Evolutionary conservation across 2,113 vertebrate species (phyloP), one percentile per base, ranked within the genome.

Genomic region (Hippopotamus amphibius): DNA sequence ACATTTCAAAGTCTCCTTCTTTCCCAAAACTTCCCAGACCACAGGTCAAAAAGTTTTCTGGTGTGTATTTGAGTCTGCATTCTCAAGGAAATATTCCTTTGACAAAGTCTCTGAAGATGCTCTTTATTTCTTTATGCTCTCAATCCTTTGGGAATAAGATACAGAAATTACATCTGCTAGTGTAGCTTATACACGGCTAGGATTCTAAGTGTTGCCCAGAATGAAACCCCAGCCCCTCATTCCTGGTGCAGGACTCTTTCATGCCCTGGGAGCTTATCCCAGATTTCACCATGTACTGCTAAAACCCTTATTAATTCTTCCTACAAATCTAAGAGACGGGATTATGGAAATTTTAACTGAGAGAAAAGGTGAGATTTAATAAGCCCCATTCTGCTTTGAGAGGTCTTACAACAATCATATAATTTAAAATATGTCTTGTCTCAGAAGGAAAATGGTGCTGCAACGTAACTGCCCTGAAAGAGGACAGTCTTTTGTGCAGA

Each of bases 251-350:
- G 63, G 17, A 37, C 41, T 41, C 53, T n/a, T 41, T 50, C 43
- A 88, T 43, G 33, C 19, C 63, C 19, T 48, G 16, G 17, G n/a
- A 87, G 63, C 22, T 76, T 48, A 82, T n/a, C 24, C 59, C 46
- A 22, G 6, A 88, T 63, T 46, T 5, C 65, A 41, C 43, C 3
- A 41, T 2, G 21, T 46, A 26, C 16, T 71, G 0, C 22, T 92
- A 50, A 95, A 87, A 68, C 61, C 43, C 37, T 84, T 68, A 85
- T 55, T 90, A 79, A 88, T 80, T 83, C 53, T 96, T 83, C 16
- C 76, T 71, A 24, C 33, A 95, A 94, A 86, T 74, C 37, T 80
- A 57, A 80, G 53, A 80, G 53, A 80, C 26, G 76, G 11, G 63
- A 84, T 65, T 91, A 93, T 1, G 16, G 30, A n/a, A 57, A 41